Conservation (phyloP, 1,140 invertebrate genomes). For the Samia ricini region DNA sequence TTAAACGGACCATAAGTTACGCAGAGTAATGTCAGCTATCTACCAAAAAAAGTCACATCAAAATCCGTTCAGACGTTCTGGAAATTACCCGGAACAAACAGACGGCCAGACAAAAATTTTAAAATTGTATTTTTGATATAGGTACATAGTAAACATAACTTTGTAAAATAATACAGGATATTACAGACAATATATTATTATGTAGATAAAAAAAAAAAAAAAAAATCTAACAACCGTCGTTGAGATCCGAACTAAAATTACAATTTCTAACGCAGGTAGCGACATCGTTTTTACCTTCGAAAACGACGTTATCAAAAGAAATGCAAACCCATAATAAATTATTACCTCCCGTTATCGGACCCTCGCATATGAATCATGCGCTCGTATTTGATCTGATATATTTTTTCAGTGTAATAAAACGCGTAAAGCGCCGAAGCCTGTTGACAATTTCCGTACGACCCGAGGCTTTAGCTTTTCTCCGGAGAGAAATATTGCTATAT, state of each 20-base stretch:
- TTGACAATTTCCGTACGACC: constrained; percentile 1
- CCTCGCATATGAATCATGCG: constrained; percentile 8
- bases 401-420: constrained; percentile 1
- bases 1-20: too few relatives aligned
- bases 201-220: not conserved
- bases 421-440: not conserved
- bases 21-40: too few relatives aligned
- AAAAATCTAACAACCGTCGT: not conserved
- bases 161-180: too few relatives aligned
- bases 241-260: not conserved
- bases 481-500: not conserved
- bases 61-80: too few relatives aligned
- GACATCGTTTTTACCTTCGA: not conserved
- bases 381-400: constrained; percentile 8
- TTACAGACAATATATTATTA: not conserved
- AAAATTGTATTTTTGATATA: too few relatives aligned
- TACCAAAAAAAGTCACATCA: too few relatives aligned
- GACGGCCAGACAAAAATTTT: too few relatives aligned
- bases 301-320: constrained; percentile 8
- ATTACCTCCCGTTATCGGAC: constrained; percentile 5
- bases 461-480: not conserved
- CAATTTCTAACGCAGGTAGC: not conserved
- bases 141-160: too few relatives aligned
- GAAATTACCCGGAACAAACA: too few relatives aligned
- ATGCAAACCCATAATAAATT: constrained; percentile 8